phyloP scores from a whole-genome alignment of 2,888 invertebrate species.

The Isoperla grammatica region DNA sequence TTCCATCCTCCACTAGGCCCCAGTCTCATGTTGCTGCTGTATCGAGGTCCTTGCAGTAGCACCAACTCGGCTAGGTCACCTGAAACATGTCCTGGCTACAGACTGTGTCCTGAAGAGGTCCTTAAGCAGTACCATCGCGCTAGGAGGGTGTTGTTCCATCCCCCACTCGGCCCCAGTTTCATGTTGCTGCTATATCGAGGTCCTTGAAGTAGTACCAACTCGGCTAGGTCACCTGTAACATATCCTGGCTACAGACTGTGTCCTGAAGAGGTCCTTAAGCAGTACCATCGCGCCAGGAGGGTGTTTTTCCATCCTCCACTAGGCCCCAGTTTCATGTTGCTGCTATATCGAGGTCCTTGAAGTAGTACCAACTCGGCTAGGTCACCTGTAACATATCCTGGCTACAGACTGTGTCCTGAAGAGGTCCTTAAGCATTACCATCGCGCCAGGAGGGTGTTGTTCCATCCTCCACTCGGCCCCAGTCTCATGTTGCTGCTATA shows the following conservation, averaged over 20 bases:
- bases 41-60: conserved; percentile 58
- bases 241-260: no score
- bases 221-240: conserved; percentile 67
- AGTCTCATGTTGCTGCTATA: conserved; percentile 42
- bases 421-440: conserved; percentile 60
- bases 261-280: no score
- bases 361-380: conserved; percentile 65
- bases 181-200: conserved; percentile 43
- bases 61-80: conserved; percentile 73
- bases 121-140: conserved; percentile 68
- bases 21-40: conserved; percentile 41
- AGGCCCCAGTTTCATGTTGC: conserved; percentile 50
- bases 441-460: conserved; percentile 60
- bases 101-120: no score
- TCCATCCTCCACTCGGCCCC: conserved; percentile 68
- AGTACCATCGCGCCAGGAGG: conserved; percentile 59
- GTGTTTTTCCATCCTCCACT: conserved; percentile 71
- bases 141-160: conserved; percentile 68
- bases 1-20: conserved; percentile 72
- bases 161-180: conserved; percentile 59
- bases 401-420: no score
- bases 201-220: conserved; percentile 63
- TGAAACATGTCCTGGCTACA: no score
- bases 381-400: conserved; percentile 65
- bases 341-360: conserved; percentile 53